phyloP scores from a whole-genome alignment of 2,113 vertebrate genomes.

The Mungos mungo region DNA sequence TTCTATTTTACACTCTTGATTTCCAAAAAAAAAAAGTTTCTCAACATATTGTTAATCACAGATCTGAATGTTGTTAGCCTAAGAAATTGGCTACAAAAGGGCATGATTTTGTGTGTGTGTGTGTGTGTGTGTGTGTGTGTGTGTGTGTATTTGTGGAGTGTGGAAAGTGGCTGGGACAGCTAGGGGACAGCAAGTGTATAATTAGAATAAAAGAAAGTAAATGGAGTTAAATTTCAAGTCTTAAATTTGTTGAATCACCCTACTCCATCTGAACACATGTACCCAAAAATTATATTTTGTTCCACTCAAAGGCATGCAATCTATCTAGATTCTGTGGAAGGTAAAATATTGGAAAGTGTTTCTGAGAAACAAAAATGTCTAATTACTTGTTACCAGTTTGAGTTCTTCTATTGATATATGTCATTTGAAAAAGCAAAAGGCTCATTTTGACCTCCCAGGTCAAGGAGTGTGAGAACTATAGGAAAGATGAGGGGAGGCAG shows the following conservation, averaged over 20 bases:
- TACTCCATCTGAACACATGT: constrained; percentile 15
- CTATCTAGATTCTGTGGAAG: constrained; percentile 7
- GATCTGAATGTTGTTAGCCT: constrained; percentile 70
- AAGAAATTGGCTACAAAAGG: constrained; percentile 51
- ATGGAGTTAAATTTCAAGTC: constrained; percentile 24
- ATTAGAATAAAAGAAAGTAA: constrained; percentile 46
- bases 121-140: neutral
- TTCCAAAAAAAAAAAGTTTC: constrained; percentile 68
- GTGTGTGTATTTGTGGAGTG: neutral
- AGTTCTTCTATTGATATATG: neutral
- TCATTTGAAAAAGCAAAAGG: constrained; percentile 24
- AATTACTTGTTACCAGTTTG: constrained; percentile 48
- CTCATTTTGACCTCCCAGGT: constrained; percentile 44
- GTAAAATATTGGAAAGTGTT: constrained; percentile 21
- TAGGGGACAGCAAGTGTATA: neutral
- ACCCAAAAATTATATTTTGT: constrained; percentile 41
- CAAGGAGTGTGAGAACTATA: constrained; percentile 22
- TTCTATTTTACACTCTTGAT: constrained; percentile 54
- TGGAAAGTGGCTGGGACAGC: neutral
- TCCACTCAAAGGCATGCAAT: constrained; percentile 49
- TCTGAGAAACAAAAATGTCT: constrained; percentile 5
- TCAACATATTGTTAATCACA: constrained; percentile 48
- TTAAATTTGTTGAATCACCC: constrained; percentile 65
- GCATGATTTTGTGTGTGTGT: neutral
- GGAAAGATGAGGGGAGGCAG: neutral